Base-by-base conservation (phyloP, 2,888 invertebrate species). In the Mythimna lalbum region DNA sequence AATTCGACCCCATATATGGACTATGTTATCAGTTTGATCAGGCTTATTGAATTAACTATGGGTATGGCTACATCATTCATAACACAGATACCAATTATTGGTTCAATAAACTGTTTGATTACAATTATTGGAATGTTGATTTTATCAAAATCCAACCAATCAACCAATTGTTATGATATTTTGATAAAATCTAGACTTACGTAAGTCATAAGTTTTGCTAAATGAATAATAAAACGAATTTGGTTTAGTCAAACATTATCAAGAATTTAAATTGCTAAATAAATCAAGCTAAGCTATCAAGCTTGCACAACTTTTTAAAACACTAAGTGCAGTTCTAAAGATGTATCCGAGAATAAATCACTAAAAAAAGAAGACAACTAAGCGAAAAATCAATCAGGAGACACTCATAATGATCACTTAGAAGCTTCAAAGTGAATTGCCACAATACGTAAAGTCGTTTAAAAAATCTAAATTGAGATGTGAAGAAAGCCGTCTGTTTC, bases 391-490 rank as follows among this genome's bases (percentile, higher is more conserved):
- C 78, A 68, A 78, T 81, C 69, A 74, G 23, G 36, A 19, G 56
- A n/a, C 69, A 62, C 62, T 63, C 43, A 63, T 72, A 78, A 84
- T 84, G 72, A 79, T 76, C 77, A 73, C 76, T 86, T 82, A 72
- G 69, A 74, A 78, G 69, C 80, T 73, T 83, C 80, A 83, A 77
- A 85, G 81, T 76, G 79, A 83, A 73, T 78, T 76, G 77, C 74
- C 72, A 85, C 85, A 83, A 84, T 76, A 78, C 78, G 78, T 69
- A 76, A 82, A 81, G 73, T 71, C 76, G 65, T 81, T 82, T 84
- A 77, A 76, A n/a, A 81, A 83, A 78, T 83, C 81, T 85, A 77
- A 87, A 87, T 87, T 84, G 79, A 87, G 80, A 84, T 79, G 78
- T 80, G 80, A 85, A 83, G 87, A 86, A 84, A 86, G 81, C 65